Evolutionary conservation across 2,113 vertebrate species (phyloP).

Genomic region (Ploceus nigricollis): DNA sequence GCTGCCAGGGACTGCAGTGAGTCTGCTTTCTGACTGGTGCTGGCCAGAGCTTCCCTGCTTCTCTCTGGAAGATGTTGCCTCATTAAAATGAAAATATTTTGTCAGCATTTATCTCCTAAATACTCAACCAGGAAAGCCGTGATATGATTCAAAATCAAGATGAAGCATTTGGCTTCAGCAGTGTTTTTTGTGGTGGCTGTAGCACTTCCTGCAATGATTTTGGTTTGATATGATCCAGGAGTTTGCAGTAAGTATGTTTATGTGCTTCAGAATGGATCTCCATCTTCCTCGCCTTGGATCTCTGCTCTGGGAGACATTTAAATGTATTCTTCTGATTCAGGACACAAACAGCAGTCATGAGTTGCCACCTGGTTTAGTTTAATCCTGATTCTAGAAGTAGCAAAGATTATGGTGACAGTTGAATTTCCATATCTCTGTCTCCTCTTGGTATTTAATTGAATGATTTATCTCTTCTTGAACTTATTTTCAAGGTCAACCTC

Average conservation of each 20-base stretch:
- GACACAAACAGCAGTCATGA: not conserved
- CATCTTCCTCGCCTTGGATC: not conserved
- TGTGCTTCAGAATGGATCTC: not conserved
- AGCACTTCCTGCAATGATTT: not conserved
- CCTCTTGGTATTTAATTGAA: not conserved
- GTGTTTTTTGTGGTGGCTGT: not conserved
- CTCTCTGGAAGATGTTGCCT: not conserved
- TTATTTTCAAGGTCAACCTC: not conserved
- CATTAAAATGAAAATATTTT: not conserved
- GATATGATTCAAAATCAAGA: not conserved
- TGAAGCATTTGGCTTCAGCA: not conserved
- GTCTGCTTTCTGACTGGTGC: not conserved
- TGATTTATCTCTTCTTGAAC: not conserved
- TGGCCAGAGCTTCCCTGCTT: not conserved
- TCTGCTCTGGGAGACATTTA: not conserved
- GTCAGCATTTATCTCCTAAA: not conserved
- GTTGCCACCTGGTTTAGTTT: not conserved
- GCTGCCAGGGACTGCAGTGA: not conserved
- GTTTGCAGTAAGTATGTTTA: not conserved
- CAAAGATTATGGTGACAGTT: not conserved
- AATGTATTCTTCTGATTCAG: not conserved
- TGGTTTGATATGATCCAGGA: not conserved
- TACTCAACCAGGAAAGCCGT: not conserved
- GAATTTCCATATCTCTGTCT: not conserved
- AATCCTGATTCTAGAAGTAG: not conserved